Evolutionary conservation across 1,140 invertebrate genomes (phyloP), one percentile per base, ranked within the genome.

Genomic region (Penaeus japonicus): DNA sequence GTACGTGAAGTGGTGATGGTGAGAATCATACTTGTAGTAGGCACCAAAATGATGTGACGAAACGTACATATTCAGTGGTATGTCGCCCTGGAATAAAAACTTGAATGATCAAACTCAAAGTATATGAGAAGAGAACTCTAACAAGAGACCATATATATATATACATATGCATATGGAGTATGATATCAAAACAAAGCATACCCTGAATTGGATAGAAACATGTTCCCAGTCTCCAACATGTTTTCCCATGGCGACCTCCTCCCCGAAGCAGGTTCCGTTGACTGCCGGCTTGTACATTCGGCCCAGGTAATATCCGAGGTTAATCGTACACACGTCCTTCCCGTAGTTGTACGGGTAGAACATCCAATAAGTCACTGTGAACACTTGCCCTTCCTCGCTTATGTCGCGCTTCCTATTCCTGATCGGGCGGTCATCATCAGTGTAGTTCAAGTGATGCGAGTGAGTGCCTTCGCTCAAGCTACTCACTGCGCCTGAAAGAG

Each of bases 181-280:
- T 0, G 24, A 22, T 24, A 47, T 53, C 22, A n/a, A 27, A 30
- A 22, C 39, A 47, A 47, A 47, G 32, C 78, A 73, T 55, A 87
- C 85, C 39, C 73, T 81, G 24, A 87, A 87, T 12, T 87, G 20
- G 4, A 87, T 87, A 5, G 85, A 81, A 35, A 87, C n/a, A 35
- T 87, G 85, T 47, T 87, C 85, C 85, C 85, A 87, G 62, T 87
- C 85, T 82, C 85, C 85, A 70, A 82, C 78, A 55, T 87, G 85
- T 24, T 65, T 82, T 20, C 85, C 85, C 78, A 87, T 73, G 27
- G 59, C 73, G 15, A 87, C n/a, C 55, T 87, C 85, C 24, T 87
- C 85, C 35, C 85, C 85, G 73, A 73, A 55, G 27, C 85, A 87
- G 22, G 32, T 20, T 32, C 85, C 85, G 55, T 81, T 53, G 27